These are phyloP conservation scores for Atethmia centrago DNA, from an alignment of 2,888 invertebrate genomes.

Conservation along the genomic window DNA sequence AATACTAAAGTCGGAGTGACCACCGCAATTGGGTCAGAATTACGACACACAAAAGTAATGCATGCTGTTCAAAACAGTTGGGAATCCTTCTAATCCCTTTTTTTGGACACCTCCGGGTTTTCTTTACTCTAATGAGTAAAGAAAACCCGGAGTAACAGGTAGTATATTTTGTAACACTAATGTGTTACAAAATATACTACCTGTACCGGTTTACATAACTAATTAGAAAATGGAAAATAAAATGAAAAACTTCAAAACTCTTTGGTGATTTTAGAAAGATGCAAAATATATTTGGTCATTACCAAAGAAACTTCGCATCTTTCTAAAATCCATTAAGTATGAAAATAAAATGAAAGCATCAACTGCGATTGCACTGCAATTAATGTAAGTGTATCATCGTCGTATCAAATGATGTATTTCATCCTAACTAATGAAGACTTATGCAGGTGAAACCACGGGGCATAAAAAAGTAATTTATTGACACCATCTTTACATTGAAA, in stretches of 20 bases:
- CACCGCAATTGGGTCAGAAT: constrained; percentile 38
- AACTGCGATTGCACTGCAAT: background rate
- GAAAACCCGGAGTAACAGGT: too few relatives aligned
- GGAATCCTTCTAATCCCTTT: constrained; percentile 29
- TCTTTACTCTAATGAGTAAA: too few relatives aligned
- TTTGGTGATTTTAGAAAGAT: background rate
- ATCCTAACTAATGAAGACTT: too few relatives aligned
- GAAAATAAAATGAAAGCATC: background rate
- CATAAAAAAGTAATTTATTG: too few relatives aligned
- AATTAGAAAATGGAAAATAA: background rate
- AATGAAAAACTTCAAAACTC: background rate
- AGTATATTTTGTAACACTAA: too few relatives aligned
- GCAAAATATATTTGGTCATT: background rate
- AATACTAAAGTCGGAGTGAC: constrained; percentile 1
- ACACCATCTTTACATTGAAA: too few relatives aligned
- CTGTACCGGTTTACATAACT: background rate
- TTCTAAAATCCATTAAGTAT: too few relatives aligned
- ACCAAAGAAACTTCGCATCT: too few relatives aligned
- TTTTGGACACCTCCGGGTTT: background rate
- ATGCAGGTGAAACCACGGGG: too few relatives aligned
- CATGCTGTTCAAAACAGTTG: constrained; percentile 2
- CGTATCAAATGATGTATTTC: background rate
- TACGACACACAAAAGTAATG: constrained; percentile 26
- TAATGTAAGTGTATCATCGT: too few relatives aligned
- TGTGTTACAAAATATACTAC: background rate